phyloP scores from a whole-genome alignment of 1,140 invertebrate genomes.

The Agraylea sexmaculata region DNA sequence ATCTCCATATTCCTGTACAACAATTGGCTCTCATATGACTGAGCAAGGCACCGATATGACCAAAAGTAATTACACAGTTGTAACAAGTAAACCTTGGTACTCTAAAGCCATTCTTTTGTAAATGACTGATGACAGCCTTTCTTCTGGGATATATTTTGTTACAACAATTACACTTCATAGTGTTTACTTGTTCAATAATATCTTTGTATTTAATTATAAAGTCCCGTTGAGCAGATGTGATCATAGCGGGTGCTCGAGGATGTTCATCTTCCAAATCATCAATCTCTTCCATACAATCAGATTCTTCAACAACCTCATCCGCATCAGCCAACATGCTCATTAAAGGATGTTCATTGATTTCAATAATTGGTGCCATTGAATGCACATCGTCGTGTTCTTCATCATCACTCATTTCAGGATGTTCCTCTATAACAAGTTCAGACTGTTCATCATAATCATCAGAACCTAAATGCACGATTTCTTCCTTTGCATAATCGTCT shows the following conservation, averaged over 20 bases:
- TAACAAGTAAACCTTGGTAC: slow-evolving; percentile 45
- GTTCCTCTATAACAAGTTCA: slow-evolving; percentile 34
- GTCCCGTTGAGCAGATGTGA: slow-evolving; percentile 36
- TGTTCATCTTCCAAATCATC: slow-evolving; percentile 8
- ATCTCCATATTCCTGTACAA: slow-evolving; percentile 38
- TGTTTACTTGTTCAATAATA: slow-evolving; percentile 39
- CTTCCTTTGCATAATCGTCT: no score
- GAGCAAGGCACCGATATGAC: slow-evolving; percentile 37
- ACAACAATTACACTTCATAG: slow-evolving; percentile 36
- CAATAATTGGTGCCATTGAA: slow-evolving; percentile 12
- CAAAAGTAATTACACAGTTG: slow-evolving; percentile 43
- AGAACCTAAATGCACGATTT: no score
- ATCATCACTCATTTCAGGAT: slow-evolving; percentile 23
- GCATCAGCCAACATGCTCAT: slow-evolving; percentile 10
- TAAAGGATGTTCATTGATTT: slow-evolving; percentile 21
- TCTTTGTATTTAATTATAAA: slow-evolving; percentile 36
- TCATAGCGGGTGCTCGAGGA: slow-evolving; percentile 13
- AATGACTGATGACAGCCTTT: slow-evolving; percentile 39
- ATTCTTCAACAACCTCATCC: slow-evolving; percentile 18
- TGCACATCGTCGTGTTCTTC: slow-evolving; percentile 11
- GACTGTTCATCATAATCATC: slow-evolving; percentile 35
- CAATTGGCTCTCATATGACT: slow-evolving; percentile 39
- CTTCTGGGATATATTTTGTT: slow-evolving; percentile 34
- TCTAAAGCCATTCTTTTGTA: slow-evolving; percentile 39
- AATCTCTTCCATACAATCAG: slow-evolving; percentile 12